A percentile compares a stretch with the other conserved stretches of the same genome.
Evolutionary conservation across 2,113 vertebrate species (phyloP).

Genomic region (Telmatochromis sp.): DNA sequence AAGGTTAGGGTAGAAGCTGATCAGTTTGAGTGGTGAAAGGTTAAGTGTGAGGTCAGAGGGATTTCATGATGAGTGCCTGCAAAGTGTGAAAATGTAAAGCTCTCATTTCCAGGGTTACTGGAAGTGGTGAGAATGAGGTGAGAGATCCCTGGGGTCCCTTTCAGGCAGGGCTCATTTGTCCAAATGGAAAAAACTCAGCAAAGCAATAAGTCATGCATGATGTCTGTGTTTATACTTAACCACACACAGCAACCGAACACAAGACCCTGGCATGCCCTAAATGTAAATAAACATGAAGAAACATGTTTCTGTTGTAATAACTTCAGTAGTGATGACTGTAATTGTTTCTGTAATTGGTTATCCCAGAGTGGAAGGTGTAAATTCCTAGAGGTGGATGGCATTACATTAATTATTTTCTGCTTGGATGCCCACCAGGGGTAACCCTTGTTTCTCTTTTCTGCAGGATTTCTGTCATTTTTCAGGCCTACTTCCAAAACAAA

Average conservation of each 20-base stretch:
- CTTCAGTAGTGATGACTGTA: not conserved
- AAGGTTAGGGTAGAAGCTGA: not conserved
- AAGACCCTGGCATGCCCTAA: not conserved
- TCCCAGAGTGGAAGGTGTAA: not conserved
- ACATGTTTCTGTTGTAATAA: slow-evolving; percentile 6
- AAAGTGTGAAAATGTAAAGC: not conserved
- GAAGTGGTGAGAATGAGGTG: slow-evolving; percentile 12
- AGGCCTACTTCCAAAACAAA: not conserved
- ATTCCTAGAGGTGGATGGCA: not conserved
- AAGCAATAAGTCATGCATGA: slow-evolving; percentile 37
- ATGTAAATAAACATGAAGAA: slow-evolving; percentile 10
- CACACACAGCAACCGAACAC: slow-evolving; percentile 7
- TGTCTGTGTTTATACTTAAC: slow-evolving; percentile 9
- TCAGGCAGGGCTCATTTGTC: slow-evolving; percentile 12
- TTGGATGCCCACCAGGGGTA: not conserved
- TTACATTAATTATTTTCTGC: not conserved
- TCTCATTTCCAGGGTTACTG: not conserved
- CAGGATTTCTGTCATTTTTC: not conserved
- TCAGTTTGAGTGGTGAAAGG: slow-evolving; percentile 8
- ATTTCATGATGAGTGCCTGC: slow-evolving; percentile 17
- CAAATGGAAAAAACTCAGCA: slow-evolving; percentile 19
- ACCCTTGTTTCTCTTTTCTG: not conserved
- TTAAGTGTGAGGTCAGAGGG: slow-evolving; percentile 2
- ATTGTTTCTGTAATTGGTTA: not conserved
- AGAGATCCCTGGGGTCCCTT: slow-evolving; percentile 5